Evolutionary conservation across 2,113 vertebrate species (phyloP), one percentile per base, ranked within the genome.

Genomic region (Nanorana parkeri): DNA sequence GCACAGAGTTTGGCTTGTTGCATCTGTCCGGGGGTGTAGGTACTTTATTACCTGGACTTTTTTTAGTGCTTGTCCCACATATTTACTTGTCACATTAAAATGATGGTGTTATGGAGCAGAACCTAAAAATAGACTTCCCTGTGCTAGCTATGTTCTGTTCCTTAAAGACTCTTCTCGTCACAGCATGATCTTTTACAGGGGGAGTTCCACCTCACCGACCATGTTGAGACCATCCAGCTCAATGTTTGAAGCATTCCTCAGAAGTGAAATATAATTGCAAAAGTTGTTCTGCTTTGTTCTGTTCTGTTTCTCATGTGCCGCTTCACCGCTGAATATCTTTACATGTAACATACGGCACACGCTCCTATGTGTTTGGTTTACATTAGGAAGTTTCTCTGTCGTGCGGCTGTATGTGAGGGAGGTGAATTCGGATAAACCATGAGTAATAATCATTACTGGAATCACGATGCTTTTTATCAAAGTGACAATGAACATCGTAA

Each of bases 71-170:
- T 20, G 21, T n/a, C 16, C n/a, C 76, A 32, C 47, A 23, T 69
- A 66, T 21, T 21, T 10, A 7, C 13, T 41, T 24, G 54, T 19
- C n/a, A 23, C 32, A 61, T 58, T 24, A 24, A 68, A 23, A 65
- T 24, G 54, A 69, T 23, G 66, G 60, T 60, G 54, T n/a, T 69
- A 55, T 20, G 17, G 23, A 80, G 66, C 16, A 10, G 3, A 6
- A 56, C 8, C 17, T 68, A 61, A 69, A 69, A 61, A 71, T 80
- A 80, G 66, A 80, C 20, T 15, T 36, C 47, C 54, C n/a, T 5
- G 3, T 3, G 3, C 54, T 56, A n/a, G 16, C 51, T 32, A 78
- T 65, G 32, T 78, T 66, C 47, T 76, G 21, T 61, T 23, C 73
- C 24, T 76, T 76, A 58, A 76, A 76, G 73, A 47, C 19, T 23